Conservation (phyloP, 2,113 vertebrate species). For the Talpa occidentalis region DNA sequence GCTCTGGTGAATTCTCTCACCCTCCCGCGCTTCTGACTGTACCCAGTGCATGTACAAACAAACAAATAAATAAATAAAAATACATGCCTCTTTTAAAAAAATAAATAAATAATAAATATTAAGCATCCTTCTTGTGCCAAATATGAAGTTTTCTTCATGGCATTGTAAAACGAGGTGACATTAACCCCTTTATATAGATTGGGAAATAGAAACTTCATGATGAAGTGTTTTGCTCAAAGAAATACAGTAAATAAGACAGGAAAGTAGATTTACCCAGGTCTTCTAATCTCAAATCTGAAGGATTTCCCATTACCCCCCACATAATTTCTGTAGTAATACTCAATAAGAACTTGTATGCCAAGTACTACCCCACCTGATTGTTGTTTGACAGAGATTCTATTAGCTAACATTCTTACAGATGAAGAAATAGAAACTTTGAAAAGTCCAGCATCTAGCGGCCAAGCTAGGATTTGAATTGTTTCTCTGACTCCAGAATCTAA, state of each 20-base stretch:
- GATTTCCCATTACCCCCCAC: neutral
- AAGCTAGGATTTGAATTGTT: slow-evolving; percentile 3
- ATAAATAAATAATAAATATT: too few relatives aligned
- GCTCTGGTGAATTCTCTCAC: too few relatives aligned
- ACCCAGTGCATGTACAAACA: too few relatives aligned
- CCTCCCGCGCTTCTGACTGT: too few relatives aligned
- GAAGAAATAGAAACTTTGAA: slow-evolving; percentile 51
- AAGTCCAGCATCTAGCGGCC: neutral
- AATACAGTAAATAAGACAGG: neutral
- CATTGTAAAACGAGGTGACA: neutral
- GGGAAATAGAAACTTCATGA: neutral
- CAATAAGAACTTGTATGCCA: neutral
- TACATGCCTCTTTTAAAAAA: too few relatives aligned
- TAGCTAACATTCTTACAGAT: neutral
- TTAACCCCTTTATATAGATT: neutral
- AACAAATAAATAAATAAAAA: too few relatives aligned
- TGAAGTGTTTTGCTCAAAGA: neutral
- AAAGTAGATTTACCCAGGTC: neutral
- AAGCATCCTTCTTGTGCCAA: neutral
- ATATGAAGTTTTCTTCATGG: neutral
- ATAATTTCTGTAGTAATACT: neutral
- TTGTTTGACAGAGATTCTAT: neutral
- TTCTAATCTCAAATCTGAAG: slow-evolving; percentile 16
- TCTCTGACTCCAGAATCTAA: slow-evolving; percentile 3
- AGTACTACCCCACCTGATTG: neutral